Evolutionary conservation across 1,140 invertebrate species (phyloP), one percentile per base, ranked within the genome.

Genomic region (Neodiprion pinetum): DNA sequence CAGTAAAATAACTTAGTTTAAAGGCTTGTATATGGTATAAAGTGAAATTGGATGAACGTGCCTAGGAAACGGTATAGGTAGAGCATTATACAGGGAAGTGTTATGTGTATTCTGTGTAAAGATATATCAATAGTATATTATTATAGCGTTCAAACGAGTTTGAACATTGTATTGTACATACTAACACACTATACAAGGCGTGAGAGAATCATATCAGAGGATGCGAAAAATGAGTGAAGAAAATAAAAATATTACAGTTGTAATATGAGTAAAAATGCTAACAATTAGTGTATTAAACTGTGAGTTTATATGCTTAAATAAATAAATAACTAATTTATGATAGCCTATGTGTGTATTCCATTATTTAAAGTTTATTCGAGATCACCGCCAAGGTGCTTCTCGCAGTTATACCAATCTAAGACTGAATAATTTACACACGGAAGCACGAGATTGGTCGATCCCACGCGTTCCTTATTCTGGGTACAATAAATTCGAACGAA

Each of bases 401-500:
- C 9, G 53, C 53, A 61, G 8, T 7, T 5, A 17, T 61, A 11
- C 53, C 53, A 61, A 11, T 17, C 11, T 61, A 61, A 61, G 11
- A 61, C 11, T 61, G 53, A 61, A 40, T 9, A 17, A 61, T 61
- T 61, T 12, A 14, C 11, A 61, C 53, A 17, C 9, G 53, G 53
- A 61, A 17, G 11, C 53, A 61, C 53, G 53, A 40, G 28, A 40
- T 40, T 40, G 28, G 28, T 40, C 2, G 28, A 40, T 40, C 28
- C 28, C 2, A 40, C 28, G 28, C 28, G 28, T 40, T 40, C 28
- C 28, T 40, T 14, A 61, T 8, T 61, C 53, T 61, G 53, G n/a
- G 53, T 61, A 61, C 53, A 61, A 61, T 9, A 61, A 61, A 61
- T 61, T 14, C 11, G 11, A 61, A 14, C 11, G 7, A 79, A 72